Conservation (phyloP, 2,888 invertebrate species). For the Mythimna loreyi region DNA sequence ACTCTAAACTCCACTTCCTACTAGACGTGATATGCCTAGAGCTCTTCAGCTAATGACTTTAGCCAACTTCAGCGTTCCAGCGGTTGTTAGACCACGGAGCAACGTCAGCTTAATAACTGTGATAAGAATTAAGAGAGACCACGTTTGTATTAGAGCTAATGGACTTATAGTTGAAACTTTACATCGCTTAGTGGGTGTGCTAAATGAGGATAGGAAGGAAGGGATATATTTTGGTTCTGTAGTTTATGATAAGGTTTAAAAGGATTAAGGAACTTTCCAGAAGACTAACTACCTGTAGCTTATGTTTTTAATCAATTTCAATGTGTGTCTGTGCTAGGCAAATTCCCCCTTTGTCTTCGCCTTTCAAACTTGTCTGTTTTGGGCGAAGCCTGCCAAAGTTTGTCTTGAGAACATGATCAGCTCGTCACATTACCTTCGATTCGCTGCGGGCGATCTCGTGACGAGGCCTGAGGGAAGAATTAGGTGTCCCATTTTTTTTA, state of each 20-base stretch:
- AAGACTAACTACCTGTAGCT: neutral
- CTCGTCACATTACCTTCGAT: no score
- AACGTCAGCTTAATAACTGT: slow-evolving; percentile 54
- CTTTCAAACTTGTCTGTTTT: no score
- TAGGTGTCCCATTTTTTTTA: no score
- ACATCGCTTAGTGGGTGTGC: slow-evolving; percentile 24
- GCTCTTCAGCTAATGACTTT: slow-evolving; percentile 45
- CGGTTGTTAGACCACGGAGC: slow-evolving; percentile 43
- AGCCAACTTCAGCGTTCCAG: slow-evolving; percentile 29
- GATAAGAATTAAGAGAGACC: slow-evolving; percentile 44
- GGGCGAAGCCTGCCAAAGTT: no score
- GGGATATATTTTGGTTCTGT: neutral
- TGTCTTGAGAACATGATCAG: no score
- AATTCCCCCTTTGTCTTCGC: no score
- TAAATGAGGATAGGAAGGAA: neutral
- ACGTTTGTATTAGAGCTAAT: slow-evolving; percentile 23
- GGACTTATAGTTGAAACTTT: slow-evolving; percentile 30
- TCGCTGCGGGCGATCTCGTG: no score
- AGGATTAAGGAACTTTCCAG: neutral
- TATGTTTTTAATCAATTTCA: no score
- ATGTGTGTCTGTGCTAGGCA: no score
- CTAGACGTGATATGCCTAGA: slow-evolving; percentile 16
- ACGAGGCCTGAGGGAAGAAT: no score
- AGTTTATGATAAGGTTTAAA: neutral
- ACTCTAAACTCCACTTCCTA: neutral